Evolutionary conservation across 2,888 invertebrate species (phyloP).

Genomic region (Amaurobius ferox): DNA sequence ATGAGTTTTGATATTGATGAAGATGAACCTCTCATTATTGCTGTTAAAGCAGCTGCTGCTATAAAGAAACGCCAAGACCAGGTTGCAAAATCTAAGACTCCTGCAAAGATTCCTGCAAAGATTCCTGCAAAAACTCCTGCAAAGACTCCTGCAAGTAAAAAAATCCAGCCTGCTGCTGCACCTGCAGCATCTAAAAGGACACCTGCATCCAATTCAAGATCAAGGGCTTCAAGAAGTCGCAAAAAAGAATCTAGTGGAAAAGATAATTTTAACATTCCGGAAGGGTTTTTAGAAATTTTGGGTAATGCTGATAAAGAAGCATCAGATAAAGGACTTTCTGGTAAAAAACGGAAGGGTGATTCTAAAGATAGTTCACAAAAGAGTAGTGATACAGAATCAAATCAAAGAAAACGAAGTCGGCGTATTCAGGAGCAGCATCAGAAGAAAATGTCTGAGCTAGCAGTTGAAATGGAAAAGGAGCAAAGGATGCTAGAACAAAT

Average conservation of each 20-base stretch:
- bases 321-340: slow-evolving; percentile 28
- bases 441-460: slow-evolving; percentile 73
- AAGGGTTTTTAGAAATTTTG: slow-evolving; percentile 67
- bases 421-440: slow-evolving; percentile 82
- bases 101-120: slow-evolving; percentile 24
- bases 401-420: slow-evolving; percentile 77
- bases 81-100: not conserved
- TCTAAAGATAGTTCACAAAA: slow-evolving; percentile 72
- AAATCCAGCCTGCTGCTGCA: not conserved
- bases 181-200: not conserved
- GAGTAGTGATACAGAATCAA: slow-evolving; percentile 73
- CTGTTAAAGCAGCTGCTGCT: slow-evolving; percentile 21
- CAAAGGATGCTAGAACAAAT: slow-evolving; percentile 73
- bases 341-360: slow-evolving; percentile 38
- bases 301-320: slow-evolving; percentile 13
- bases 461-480: slow-evolving; percentile 71
- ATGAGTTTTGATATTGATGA: too few relatives aligned
- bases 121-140: slow-evolving; percentile 16
- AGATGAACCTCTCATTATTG: slow-evolving; percentile 16
- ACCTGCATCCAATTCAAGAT: not conserved
- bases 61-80: not conserved
- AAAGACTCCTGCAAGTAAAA: not conserved
- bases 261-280: slow-evolving; percentile 50
- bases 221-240: not conserved
- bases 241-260: slow-evolving; percentile 1